phyloP scores from a whole-genome alignment of 1,140 invertebrate species.

The Papilio polyxenes region DNA sequence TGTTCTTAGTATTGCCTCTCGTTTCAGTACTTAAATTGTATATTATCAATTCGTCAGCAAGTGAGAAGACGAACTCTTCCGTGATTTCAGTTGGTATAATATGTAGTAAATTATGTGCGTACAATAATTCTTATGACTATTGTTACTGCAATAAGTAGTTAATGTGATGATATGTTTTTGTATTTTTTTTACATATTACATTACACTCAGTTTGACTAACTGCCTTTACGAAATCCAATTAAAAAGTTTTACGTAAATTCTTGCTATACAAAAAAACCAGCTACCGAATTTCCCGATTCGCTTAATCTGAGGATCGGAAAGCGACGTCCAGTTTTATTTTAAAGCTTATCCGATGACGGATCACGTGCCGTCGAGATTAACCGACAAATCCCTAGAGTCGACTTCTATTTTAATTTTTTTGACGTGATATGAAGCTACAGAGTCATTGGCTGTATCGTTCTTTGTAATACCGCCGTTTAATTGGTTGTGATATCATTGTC shows the following conservation, averaged over 20 bases:
- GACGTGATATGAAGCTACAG: neutral
- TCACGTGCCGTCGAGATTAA: conserved; percentile 34
- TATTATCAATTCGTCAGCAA: too few relatives aligned
- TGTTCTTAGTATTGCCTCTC: too few relatives aligned
- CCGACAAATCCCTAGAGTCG: conserved; percentile 19
- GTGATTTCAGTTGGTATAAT: too few relatives aligned
- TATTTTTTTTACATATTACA: neutral
- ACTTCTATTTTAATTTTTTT: conserved; percentile 28
- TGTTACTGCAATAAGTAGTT: too few relatives aligned
- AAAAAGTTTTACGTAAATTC: conserved; percentile 23
- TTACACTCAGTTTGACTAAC: neutral
- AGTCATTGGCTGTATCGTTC: neutral
- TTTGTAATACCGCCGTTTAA: conserved; percentile 24
- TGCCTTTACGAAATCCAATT: conserved; percentile 18
- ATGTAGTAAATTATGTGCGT: too few relatives aligned
- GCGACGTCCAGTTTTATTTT: conserved; percentile 37
- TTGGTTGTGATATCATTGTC: conserved; percentile 24
- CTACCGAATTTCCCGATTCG: conserved; percentile 30
- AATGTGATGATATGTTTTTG: neutral
- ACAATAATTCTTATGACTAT: too few relatives aligned
- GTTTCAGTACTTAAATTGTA: too few relatives aligned
- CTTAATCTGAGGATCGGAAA: conserved; percentile 37
- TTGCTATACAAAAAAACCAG: conserved; percentile 22
- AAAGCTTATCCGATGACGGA: conserved; percentile 36
- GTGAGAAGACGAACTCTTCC: too few relatives aligned